Base-by-base conservation (phyloP, 1,140 invertebrate species). In the Medauroidea extradentata region DNA sequence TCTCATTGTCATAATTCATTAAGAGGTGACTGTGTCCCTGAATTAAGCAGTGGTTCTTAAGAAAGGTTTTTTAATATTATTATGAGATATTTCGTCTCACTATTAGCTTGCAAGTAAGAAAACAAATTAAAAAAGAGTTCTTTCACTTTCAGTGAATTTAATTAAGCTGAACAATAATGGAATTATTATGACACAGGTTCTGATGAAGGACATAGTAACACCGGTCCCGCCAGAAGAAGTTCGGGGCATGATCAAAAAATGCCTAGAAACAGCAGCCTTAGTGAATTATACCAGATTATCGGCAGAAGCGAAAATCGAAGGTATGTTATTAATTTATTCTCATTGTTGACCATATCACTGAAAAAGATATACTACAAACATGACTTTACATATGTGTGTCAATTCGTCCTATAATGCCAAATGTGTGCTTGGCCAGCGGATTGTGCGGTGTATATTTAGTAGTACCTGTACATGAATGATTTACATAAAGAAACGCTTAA, bases 151-250 rank as follows among this genome's bases (percentile, higher is more conserved):
- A n/a, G n/a, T n/a, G n/a, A n/a, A n/a, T n/a, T n/a, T n/a, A n/a
- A n/a, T n/a, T n/a, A n/a, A n/a, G n/a, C n/a, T n/a, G n/a, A n/a
- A n/a, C n/a, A n/a, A n/a, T n/a, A n/a, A n/a, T n/a, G n/a, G n/a
- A n/a, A n/a, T n/a, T n/a, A n/a, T 50, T 50, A 14, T 14, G 14
- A 18, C 19, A 23, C 53, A 87, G 85, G 85, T 99, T 11, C 74
- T 99, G 57, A 99, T 99, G 96, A 99, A 99, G 74, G 97, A 99
- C 73, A 93, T 96, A 57, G 93, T 94, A 1, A 98, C 95, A 3
- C 94, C 95, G n/a, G 95, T 98, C 2, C 88, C 94, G 62, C 89
- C 92, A 1, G 96, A 99, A 75, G 97, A 99, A 78, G 96, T 99
- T 2, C 81, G 96, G 64, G 83, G 83, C 23, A 90, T 99, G 79